These are phyloP conservation scores for Percina caprodes DNA, from an alignment of 2,113 vertebrate genomes.

Conservation along the genomic window DNA sequence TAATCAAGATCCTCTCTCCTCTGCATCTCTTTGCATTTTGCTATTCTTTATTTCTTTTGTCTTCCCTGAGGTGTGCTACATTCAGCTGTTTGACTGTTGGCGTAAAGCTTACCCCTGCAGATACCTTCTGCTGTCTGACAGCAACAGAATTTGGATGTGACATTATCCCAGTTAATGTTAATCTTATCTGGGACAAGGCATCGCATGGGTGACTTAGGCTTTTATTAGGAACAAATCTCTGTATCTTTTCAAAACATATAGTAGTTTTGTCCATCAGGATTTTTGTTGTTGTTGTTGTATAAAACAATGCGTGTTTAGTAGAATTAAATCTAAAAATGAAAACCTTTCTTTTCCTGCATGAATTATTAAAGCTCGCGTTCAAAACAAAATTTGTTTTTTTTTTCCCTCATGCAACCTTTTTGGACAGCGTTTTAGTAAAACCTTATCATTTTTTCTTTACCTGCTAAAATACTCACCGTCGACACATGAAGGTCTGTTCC, in stretches of 20 bases:
- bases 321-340: slow-evolving; percentile 25
- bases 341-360: slow-evolving; percentile 6
- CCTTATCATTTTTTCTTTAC: background rate
- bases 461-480: slow-evolving; percentile 80
- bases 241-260: slow-evolving; percentile 43
- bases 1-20: slow-evolving; percentile 50
- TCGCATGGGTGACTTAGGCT: slow-evolving; percentile 59
- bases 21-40: slow-evolving; percentile 41
- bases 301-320: background rate
- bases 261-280: slow-evolving; percentile 22
- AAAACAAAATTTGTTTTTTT: background rate
- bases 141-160: slow-evolving; percentile 48
- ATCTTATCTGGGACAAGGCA: slow-evolving; percentile 74
- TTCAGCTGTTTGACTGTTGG: slow-evolving; percentile 44
- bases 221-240: slow-evolving; percentile 56
- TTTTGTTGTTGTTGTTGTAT: background rate
- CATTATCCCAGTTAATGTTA: slow-evolving; percentile 69
- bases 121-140: slow-evolving; percentile 54
- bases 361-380: background rate
- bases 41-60: slow-evolving; percentile 29
- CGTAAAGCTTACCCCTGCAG: slow-evolving; percentile 56
- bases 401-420: background rate
- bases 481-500: slow-evolving; percentile 87
- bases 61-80: slow-evolving; percentile 48
- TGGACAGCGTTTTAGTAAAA: background rate